A percentile compares a stretch with the other conserved stretches of the same genome.
Conservation (phyloP, 2,113 vertebrate species). For the Coracopsis vasa region DNA sequence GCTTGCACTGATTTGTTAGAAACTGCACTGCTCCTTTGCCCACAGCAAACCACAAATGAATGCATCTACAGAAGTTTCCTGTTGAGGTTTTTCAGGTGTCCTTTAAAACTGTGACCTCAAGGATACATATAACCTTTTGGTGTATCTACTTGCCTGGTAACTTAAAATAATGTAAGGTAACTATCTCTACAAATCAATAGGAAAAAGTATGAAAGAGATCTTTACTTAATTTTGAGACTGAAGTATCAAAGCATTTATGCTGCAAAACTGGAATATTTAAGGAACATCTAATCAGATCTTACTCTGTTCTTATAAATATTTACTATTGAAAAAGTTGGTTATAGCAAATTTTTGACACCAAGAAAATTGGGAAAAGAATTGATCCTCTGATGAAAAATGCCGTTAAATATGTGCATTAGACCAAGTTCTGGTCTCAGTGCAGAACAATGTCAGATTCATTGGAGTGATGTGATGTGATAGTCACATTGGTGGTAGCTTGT, state of each 20-base stretch:
- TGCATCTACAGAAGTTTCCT: not conserved
- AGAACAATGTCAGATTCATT: not conserved
- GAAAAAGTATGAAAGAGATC: not conserved
- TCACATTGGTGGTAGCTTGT: not conserved
- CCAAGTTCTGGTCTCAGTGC: not conserved
- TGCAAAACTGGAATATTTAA: not conserved
- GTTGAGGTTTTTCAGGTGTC: not conserved
- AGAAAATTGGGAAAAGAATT: not conserved
- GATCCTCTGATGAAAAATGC: not conserved
- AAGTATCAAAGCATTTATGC: not conserved
- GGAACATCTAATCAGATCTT: not conserved
- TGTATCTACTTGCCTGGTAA: not conserved
- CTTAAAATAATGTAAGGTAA: not conserved
- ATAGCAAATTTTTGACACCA: not conserved
- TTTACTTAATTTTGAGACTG: not conserved
- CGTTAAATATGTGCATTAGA: not conserved
- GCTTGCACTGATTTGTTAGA: conserved; percentile 20
- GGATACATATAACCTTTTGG: not conserved
- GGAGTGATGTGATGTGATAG: not conserved
- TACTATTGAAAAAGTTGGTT: not conserved
- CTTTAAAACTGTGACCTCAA: conserved; percentile 4
- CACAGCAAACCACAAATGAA: conserved; percentile 4
- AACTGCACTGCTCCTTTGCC: not conserved
- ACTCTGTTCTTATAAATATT: not conserved
- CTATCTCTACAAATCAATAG: not conserved